These are phyloP conservation scores for Theocolax elegans DNA, from an alignment of 1,140 invertebrate genomes.

Conservation along the genomic window DNA sequence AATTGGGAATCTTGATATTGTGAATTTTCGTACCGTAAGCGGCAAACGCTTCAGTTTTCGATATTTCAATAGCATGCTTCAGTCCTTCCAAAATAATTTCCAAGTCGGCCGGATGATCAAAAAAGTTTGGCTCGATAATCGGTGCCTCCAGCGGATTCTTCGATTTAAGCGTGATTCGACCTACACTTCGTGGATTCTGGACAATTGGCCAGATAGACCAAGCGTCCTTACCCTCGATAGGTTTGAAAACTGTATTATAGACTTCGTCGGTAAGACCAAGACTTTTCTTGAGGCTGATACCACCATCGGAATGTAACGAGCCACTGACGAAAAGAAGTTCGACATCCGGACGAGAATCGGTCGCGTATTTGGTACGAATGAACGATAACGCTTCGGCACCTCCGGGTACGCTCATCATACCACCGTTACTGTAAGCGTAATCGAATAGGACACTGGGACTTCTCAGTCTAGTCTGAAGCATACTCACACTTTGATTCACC, in stretches of 20 bases:
- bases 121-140: slow-evolving; percentile 80
- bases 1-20: slow-evolving; percentile 71
- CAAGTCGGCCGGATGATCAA: slow-evolving; percentile 74
- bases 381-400: slow-evolving; percentile 69
- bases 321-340: slow-evolving; percentile 69
- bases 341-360: slow-evolving; percentile 68
- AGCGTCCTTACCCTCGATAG: slow-evolving; percentile 71
- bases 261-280: slow-evolving; percentile 70
- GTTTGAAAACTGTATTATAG: slow-evolving; percentile 70
- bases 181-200: slow-evolving; percentile 79
- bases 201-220: slow-evolving; percentile 79
- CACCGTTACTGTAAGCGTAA: slow-evolving; percentile 63
- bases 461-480: slow-evolving; percentile 46
- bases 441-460: slow-evolving; percentile 51
- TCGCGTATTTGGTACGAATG: slow-evolving; percentile 66
- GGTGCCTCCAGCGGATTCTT: slow-evolving; percentile 81
- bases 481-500: slow-evolving; percentile 61
- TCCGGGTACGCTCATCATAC: slow-evolving; percentile 65
- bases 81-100: slow-evolving; percentile 76
- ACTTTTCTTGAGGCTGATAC: slow-evolving; percentile 68
- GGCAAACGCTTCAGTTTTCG: slow-evolving; percentile 71
- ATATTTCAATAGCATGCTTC: slow-evolving; percentile 72
- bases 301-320: slow-evolving; percentile 73
- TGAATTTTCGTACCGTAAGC: slow-evolving; percentile 71
- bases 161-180: slow-evolving; percentile 73